Base-by-base conservation (phyloP, 2,888 invertebrate genomes). In the Hololepta plana region DNA sequence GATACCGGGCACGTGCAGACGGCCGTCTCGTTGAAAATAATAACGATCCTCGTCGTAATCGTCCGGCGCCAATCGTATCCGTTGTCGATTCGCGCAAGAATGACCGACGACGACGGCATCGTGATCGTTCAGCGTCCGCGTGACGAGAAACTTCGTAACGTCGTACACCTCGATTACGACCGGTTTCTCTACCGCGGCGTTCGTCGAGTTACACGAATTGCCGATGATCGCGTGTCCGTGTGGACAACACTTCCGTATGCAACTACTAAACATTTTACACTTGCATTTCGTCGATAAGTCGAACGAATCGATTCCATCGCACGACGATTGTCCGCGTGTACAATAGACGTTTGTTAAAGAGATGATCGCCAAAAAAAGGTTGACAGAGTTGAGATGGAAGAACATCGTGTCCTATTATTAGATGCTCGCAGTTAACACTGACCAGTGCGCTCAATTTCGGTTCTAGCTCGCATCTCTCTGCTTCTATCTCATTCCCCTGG, bases 261-360 rank as follows among this genome's bases (percentile, higher is more conserved):
- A 24, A 9, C 16, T 24, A 9, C 17, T 24, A 10, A 24, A n/a
- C n/a, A n/a, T n/a, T n/a, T n/a, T n/a, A n/a, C n/a, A n/a, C n/a
- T n/a, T n/a, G n/a, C n/a, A n/a, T n/a, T n/a, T n/a, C n/a, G n/a
- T n/a, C n/a, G n/a, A n/a, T n/a, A n/a, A n/a, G n/a, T 8, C 15
- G 7, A 8, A 9, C 24, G 17, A 7, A 24, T 17, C 8, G 16
- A 24, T 4, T 17, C 24, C 24, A n/a, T 15, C 14, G 17, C 14
- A 14, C 5, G 7, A 14, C 9, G 12, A 3, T 17, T 17, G 9
- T 24, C 15, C 14, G 6, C 14, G 10, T 24, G n/a, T n/a, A n/a
- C n/a, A 24, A 9, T 24, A 24, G 9, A n/a, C 17, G 14, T 24
- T 17, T 14, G 24, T 15, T 8, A 17, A 10, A 17, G n/a, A 24